Percentiles rank a stretch among this genome's conserved stretches.
phyloP scores from a whole-genome alignment of 2,797 vertebrate genomes.

The Pipistrellus pygmaeus region DNA sequence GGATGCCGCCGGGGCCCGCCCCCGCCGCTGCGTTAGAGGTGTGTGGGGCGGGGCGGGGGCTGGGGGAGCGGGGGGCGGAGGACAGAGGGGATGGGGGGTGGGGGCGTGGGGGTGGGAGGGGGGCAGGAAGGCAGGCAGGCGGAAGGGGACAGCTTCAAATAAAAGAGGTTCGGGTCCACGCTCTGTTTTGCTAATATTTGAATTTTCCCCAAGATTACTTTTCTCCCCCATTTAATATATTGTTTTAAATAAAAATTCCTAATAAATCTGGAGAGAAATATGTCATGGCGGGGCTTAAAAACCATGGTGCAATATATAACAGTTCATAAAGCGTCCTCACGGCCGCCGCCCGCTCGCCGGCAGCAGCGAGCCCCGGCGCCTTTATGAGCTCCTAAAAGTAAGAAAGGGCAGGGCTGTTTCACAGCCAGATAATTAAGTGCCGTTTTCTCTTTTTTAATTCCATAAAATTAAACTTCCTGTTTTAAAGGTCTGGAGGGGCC shows the following conservation, averaged over 20 bases:
- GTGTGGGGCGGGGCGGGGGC: background rate
- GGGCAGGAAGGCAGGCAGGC: background rate
- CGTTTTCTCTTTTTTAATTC: constrained; percentile 91
- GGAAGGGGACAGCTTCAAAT: constrained; percentile 69
- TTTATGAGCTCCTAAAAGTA: constrained; percentile 93
- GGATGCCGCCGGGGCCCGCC: constrained; percentile 84
- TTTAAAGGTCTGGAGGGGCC: constrained; percentile 89
- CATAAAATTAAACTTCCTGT: constrained; percentile 93
- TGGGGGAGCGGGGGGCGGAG: background rate
- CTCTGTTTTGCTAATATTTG: constrained; percentile 88
- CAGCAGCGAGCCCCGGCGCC: constrained; percentile 89
- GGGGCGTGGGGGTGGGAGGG: background rate
- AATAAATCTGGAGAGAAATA: constrained; percentile 91
- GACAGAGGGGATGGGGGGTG: background rate
- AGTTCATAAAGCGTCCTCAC: constrained; percentile 88
- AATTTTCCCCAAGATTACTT: constrained; percentile 88
- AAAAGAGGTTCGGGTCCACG: constrained; percentile 82
- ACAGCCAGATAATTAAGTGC: constrained; percentile 92
- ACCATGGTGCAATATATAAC: constrained; percentile 90
- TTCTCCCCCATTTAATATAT: constrained; percentile 90
- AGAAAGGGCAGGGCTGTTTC: constrained; percentile 91
- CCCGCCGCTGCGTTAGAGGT: constrained; percentile 77
- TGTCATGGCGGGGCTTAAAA: constrained; percentile 90
- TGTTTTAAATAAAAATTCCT: constrained; percentile 92
- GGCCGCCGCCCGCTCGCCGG: constrained; percentile 84